Conservation (phyloP, 2,888 invertebrate species). For the Aelia acuminata region DNA sequence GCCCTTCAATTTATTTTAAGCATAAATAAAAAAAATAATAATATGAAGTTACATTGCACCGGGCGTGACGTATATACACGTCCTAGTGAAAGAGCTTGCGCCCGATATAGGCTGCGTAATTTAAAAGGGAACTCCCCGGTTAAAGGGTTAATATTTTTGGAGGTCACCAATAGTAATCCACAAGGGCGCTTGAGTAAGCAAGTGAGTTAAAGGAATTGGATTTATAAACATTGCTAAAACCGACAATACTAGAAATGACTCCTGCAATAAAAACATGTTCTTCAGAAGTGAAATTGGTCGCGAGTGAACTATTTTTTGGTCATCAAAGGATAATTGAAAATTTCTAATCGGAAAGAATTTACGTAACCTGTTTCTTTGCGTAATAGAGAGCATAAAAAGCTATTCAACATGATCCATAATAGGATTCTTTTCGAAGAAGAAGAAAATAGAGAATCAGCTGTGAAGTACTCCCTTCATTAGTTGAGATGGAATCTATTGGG, state of each 20-base stretch:
- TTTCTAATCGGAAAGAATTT: neutral
- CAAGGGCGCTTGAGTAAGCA: too few species aligned
- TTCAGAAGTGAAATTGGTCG: neutral
- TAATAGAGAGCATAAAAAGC: slow-evolving; percentile 6
- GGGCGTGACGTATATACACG: too few species aligned
- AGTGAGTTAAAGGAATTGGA: too few species aligned
- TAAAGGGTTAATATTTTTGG: too few species aligned
- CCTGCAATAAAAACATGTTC: neutral
- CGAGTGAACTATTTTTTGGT: neutral
- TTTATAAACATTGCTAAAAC: too few species aligned
- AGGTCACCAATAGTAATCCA: too few species aligned
- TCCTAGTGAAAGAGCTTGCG: too few species aligned
- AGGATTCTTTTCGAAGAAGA: slow-evolving; percentile 19
- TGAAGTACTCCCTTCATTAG: slow-evolving; percentile 25
- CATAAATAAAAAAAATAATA: too few species aligned
- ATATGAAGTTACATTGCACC: too few species aligned
- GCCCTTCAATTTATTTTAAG: too few species aligned
- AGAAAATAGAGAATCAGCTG: slow-evolving; percentile 8
- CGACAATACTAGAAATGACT: neutral
- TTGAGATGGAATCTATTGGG: neutral
- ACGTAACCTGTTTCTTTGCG: neutral
- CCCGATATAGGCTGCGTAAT: too few species aligned
- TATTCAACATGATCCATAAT: neutral
- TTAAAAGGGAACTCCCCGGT: too few species aligned
- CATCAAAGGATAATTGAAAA: neutral